Evolutionary conservation across 2,113 vertebrate genomes (phyloP), one percentile per base, ranked within the genome.

Genomic region (Pleuronectes platessa): DNA sequence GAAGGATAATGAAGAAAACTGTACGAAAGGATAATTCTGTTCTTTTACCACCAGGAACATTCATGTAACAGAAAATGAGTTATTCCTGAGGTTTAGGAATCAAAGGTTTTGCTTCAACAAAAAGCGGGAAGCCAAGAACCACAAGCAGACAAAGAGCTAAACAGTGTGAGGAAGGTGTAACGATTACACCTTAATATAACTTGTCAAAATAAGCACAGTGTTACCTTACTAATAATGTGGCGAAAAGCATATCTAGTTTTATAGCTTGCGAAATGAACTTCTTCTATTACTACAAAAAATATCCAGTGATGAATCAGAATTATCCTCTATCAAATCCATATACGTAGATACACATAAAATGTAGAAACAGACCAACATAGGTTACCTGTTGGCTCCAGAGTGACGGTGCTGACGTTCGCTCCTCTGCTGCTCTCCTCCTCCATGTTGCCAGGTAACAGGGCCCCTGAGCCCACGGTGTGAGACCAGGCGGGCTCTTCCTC

Each of bases 381-480:
- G 86, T 65, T 66, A 94, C 94, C 86, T 86, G 83, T 68, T 61
- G 89, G 73, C 65, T 67, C 88, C 59, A 77, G 37, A 54, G 89
- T 88, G 40, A 83, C 78, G 49, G 87, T 74, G 13, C 79, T 93
- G 70, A 71, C 56, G 75, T 90, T 87, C 0, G 68, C 68, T 71
- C 80, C 83, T 75, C 76, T 84, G 61, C 56, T 81, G 61, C 70
- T 87, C 42, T 93, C 91, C 66, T 93, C 88, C 23, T 93, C 93
- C 31, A 87, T 69, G 68, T 76, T 92, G 82, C 89, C 86, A 40
- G 87, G 86, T 76, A 91, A 90, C 59, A 84, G 73, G 37, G 89
- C 83, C 58, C 88, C 90, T 0, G 90, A 91, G 56, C 90, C 91
- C 65, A 93, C 81, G 14, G 88, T 40, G n/a, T 89, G 92, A 64